Base-by-base conservation (phyloP, 2,113 vertebrate species). In the Trachemys scripta region DNA sequence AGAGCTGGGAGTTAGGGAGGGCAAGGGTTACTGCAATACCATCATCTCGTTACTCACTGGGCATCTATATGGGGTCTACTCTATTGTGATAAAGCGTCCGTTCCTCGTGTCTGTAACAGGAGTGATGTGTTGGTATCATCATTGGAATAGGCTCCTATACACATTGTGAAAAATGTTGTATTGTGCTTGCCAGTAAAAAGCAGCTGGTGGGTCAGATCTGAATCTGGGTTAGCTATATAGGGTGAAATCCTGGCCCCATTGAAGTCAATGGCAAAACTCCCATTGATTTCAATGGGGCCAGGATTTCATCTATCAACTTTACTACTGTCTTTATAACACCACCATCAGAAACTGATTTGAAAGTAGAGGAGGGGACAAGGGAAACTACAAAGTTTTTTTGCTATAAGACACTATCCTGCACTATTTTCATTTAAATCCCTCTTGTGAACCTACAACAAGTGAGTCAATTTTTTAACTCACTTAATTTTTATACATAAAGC, bases 81-180 rank as follows among this genome's bases (percentile, higher is more conserved):
- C 83, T 94, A 75, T 87, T 95, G 93, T 97, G 93, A 96, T 87
- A 95, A 95, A 80, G 78, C 88, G 85, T 84, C 90, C 93, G 91
- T 94, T 87, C 91, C 93, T 92, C 57, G 93, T 97, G 92, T 93
- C 95, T 95, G 91, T 94, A 97, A 90, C 83, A 93, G 79, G 17
- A 91, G 35, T 86, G 78, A 47, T 53, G 45, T 62, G 84, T 51
- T 79, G 29, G 89, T 83, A 75, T 78, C 54, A 75, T 78, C 50
- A 80, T 57, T 92, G 94, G 88, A 90, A 50, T 47, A 91, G 65
- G 7, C 85, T 29, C 5, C 51, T 53, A 25, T 45, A 35, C n/a
- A 94, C 47, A 47, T 54, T 83, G 81, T 94, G 51, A 86, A 78
- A 42, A 85, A 57, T 16, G 57, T n/a, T 51, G 35, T 80, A 81